A percentile compares a stretch with the other conserved stretches of the same genome.
These are phyloP conservation scores for Rhinatrema bivittatum DNA, from an alignment of 2,797 vertebrate genomes.

Conservation along the genomic window DNA sequence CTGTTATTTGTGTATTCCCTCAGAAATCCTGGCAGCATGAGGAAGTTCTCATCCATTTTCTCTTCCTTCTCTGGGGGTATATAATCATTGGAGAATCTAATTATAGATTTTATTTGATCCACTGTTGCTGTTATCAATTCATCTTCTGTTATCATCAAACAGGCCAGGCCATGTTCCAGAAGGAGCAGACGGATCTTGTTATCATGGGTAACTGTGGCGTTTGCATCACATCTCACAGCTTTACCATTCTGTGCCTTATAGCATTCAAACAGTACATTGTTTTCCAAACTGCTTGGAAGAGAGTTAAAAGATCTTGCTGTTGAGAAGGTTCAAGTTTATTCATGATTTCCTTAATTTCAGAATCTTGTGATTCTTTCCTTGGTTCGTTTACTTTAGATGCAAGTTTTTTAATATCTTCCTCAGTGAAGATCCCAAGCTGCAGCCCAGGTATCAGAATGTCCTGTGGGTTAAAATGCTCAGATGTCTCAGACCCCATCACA, in stretches of 20 bases:
- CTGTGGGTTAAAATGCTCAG: constrained; percentile 1
- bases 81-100: constrained; percentile 8
- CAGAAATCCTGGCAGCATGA: constrained; percentile 16
- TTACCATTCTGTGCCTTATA: constrained; percentile 12
- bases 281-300: constrained; percentile 11
- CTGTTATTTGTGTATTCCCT: constrained; percentile 10
- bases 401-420: constrained; percentile 11
- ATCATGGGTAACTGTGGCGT: not conserved
- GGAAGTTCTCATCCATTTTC: not conserved
- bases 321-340: constrained; percentile 7
- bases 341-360: constrained; percentile 11
- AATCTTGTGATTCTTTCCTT: too few relatives aligned
- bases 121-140: constrained; percentile 16
- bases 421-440: constrained; percentile 7
- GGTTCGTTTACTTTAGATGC: too few relatives aligned
- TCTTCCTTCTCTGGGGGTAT: not conserved
- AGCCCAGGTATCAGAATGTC: constrained; percentile 13
- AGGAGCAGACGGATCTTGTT: constrained; percentile 10
- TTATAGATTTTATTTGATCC: constrained; percentile 1
- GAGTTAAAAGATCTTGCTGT: constrained; percentile 11
- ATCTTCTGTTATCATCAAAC: constrained; percentile 16
- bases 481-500: constrained; percentile 4
- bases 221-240: not conserved
- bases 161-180: constrained; percentile 13
- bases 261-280: constrained; percentile 8